phyloP scores from a whole-genome alignment of 1,140 invertebrate species.

The Planococcus citri region DNA sequence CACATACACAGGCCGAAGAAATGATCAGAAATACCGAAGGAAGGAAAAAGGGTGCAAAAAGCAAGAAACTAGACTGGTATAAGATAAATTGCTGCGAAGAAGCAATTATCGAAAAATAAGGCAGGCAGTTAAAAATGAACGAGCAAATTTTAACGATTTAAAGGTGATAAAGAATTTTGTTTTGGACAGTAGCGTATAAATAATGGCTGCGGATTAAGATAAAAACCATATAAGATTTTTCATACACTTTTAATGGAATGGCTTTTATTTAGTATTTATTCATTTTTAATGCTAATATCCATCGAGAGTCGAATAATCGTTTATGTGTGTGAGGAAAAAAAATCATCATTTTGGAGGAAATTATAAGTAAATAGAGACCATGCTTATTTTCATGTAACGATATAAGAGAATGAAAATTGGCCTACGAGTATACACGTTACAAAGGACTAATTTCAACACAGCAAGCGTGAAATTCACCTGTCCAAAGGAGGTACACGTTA shows the following conservation, averaged over 20 bases:
- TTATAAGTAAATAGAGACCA: no score
- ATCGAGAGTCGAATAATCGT: not conserved
- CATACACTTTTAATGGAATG: not conserved
- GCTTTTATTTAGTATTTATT: not conserved
- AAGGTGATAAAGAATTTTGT: conserved; percentile 1
- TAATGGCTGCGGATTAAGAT: not conserved
- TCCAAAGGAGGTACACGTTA: no score
- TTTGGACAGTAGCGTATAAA: not conserved
- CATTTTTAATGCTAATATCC: not conserved
- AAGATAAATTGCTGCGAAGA: conserved; percentile 6
- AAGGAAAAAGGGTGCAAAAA: not conserved
- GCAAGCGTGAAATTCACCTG: no score
- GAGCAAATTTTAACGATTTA: not conserved
- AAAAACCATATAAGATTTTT: not conserved
- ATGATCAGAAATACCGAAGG: not conserved
- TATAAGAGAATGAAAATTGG: no score
- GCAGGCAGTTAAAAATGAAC: conserved; percentile 6
- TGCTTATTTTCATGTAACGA: no score
- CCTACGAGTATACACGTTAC: no score
- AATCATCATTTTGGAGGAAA: not conserved
- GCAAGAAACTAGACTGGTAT: not conserved
- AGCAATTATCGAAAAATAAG: conserved; percentile 7
- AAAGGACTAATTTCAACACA: no score
- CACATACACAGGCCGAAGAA: not conserved
- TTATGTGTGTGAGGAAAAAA: not conserved